Evolutionary conservation across 1,140 invertebrate species (phyloP), one percentile per base, ranked within the genome.

Genomic region (Pteromalus puparum): DNA sequence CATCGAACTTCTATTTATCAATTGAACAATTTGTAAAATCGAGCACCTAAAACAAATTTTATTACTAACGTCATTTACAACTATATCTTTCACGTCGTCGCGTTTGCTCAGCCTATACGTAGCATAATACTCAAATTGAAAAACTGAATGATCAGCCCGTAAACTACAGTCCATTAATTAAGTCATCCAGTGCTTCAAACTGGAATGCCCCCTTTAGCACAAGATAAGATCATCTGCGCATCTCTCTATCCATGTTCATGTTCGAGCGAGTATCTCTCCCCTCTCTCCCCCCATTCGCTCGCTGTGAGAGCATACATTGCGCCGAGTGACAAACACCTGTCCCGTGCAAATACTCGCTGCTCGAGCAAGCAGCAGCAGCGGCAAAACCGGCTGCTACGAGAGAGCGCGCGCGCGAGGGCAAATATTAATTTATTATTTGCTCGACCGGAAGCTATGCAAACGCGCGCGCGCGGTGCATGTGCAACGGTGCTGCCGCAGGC

Each of bases 401-500:
- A 5, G 18, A 86, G 84, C 84, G 87, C 67, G 28, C 86, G 85
- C 85, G 87, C 30, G 72, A 61, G 72, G 89, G 87, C 87, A 88
- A 89, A 90, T 91, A 91, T 92, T 89, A 88, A 89, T 89, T 87
- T 88, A 89, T 92, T 91, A 91, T 91, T 91, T 90, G 90, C 87
- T 88, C 88, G 87, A 92, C 87, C 90, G 91, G 90, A 91, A 92
- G 90, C 90, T 90, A 88, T 88, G 89, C 85, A 88, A 87, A 88
- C 81, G 87, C 84, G 82, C 82, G 30, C 30, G 3, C 30, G 76
- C 68, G 76, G 15, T 77, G 46, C 81, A 61, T 67, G 61, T 61
- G 81, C 81, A 67, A 26, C 74, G 53, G 4, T 21, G 53, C 53
- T n/a, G 53, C 53, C 53, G 53, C 6, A 61, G 53, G 53, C 53